Percentiles rank a stretch among this genome's conserved stretches.
phyloP scores from a whole-genome alignment of 2,888 invertebrate species.

The Rhagonycha lutea region DNA sequence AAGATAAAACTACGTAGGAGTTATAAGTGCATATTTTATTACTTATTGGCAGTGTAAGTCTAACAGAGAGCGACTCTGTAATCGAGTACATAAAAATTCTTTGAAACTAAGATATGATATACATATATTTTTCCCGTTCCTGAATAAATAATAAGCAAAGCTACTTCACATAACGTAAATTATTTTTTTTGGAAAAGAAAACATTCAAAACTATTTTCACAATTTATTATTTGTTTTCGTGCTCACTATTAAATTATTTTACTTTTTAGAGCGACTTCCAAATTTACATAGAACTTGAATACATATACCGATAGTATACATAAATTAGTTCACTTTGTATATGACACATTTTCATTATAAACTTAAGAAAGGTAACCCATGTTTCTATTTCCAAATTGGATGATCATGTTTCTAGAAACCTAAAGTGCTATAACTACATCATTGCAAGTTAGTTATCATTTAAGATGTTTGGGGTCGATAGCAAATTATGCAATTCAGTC shows the following conservation, averaged over 20 bases:
- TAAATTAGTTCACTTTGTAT: background rate
- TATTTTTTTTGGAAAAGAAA: background rate
- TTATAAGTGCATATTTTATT: slow-evolving; percentile 48
- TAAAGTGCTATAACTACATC: background rate
- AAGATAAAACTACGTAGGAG: slow-evolving; percentile 35
- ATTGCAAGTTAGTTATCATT: background rate
- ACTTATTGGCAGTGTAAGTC: slow-evolving; percentile 44
- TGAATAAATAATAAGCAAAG: slow-evolving; percentile 9
- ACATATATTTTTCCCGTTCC: slow-evolving; percentile 5
- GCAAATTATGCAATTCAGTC: background rate
- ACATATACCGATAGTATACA: background rate
- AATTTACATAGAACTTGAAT: background rate
- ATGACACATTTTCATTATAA: background rate
- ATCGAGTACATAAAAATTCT: slow-evolving; percentile 37
- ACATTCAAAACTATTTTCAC: background rate
- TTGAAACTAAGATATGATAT: slow-evolving; percentile 20
- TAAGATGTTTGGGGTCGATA: background rate
- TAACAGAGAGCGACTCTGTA: slow-evolving; percentile 37
- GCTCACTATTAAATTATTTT: background rate
- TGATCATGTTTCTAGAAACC: background rate
- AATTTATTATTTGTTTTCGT: background rate
- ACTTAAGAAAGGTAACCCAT: background rate
- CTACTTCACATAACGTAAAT: background rate
- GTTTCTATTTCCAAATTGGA: background rate
- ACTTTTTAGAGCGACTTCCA: background rate